Evolutionary conservation across 53 echinoderm and acorn worm genomes (phyloP).

Genomic region (Astropecten irregularis): DNA sequence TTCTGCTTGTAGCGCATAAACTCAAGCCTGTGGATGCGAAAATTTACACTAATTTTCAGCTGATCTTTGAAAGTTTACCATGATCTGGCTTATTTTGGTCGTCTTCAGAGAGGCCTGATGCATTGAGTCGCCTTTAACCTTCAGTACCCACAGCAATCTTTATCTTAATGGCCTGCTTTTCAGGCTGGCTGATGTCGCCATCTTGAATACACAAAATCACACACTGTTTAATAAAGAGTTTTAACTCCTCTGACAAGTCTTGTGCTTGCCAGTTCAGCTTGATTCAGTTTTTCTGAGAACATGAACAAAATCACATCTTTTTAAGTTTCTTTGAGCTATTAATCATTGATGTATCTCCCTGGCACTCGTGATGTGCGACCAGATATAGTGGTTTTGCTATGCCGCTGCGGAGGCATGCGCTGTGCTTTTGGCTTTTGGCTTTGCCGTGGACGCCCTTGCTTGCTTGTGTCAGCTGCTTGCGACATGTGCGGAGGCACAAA

Average conservation of each 20-base stretch:
- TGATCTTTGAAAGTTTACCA: slow-evolving; percentile 61
- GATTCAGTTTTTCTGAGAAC: too few relatives aligned
- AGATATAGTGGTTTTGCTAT: too few relatives aligned
- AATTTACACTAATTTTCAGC: slow-evolving; percentile 55
- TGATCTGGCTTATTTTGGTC: slow-evolving; percentile 56
- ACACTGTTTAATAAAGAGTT: slow-evolving; percentile 18
- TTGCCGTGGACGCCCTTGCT: too few relatives aligned
- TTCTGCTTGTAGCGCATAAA: slow-evolving; percentile 62
- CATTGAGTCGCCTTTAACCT: slow-evolving; percentile 60
- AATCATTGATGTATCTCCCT: too few relatives aligned
- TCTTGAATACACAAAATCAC: background rate
- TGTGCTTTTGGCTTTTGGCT: too few relatives aligned
- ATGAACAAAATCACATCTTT: too few relatives aligned
- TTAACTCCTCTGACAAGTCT: slow-evolving; percentile 7
- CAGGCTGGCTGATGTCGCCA: background rate
- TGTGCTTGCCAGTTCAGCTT: background rate
- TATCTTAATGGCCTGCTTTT: slow-evolving; percentile 22
- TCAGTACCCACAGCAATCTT: slow-evolving; percentile 74
- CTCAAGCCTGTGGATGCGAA: slow-evolving; percentile 58
- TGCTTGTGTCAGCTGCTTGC: too few relatives aligned
- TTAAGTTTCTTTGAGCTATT: too few relatives aligned
- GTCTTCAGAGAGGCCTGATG: slow-evolving; percentile 58
- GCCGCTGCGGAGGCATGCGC: too few relatives aligned
- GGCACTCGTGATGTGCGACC: too few relatives aligned
- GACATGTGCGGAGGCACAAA: too few relatives aligned